Percentiles rank a stretch among this genome's conserved stretches.
phyloP scores from a whole-genome alignment of 2,888 invertebrate species.

The Eupeodes luniger region DNA sequence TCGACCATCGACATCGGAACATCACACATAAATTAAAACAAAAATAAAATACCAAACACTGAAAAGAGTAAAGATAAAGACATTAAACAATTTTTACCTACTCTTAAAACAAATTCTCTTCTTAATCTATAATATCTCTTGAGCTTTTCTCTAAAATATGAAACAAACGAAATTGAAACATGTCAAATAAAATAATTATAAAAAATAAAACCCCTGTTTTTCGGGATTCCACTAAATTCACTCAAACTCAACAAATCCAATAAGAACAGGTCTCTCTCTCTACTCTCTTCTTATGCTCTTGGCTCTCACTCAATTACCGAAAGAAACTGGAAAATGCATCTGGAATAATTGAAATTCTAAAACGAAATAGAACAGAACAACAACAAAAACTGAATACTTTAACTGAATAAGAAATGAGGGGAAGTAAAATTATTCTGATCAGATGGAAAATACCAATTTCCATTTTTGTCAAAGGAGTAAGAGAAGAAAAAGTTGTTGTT shows the following conservation, averaged over 20 bases:
- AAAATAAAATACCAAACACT: too few species aligned
- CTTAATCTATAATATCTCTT: slow-evolving; percentile 14
- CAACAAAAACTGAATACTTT: background rate
- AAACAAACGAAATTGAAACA: slow-evolving; percentile 44
- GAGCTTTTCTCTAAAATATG: slow-evolving; percentile 23
- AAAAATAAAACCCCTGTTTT: background rate
- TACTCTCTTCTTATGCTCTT: too few species aligned
- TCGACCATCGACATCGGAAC: too few species aligned
- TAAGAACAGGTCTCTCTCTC: slow-evolving; percentile 4
- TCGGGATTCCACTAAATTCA: background rate
- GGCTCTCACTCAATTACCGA: background rate
- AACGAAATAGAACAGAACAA: background rate
- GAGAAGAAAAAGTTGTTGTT: slow-evolving; percentile 13
- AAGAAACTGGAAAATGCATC: slow-evolving; percentile 43
- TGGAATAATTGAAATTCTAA: background rate
- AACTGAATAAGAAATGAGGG: background rate
- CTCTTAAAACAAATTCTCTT: too few species aligned
- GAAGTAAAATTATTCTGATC: slow-evolving; percentile 16
- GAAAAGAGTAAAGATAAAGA: too few species aligned
- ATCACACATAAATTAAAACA: too few species aligned
- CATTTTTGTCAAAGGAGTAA: slow-evolving; percentile 11
- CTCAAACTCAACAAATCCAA: slow-evolving; percentile 7
- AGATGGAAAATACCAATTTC: slow-evolving; percentile 3
- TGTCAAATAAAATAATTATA: background rate
- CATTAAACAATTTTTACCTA: too few species aligned